Evolutionary conservation across 2,797 vertebrate genomes (phyloP), one percentile per base, ranked within the genome.

Genomic region (Hylomyscus alleni): DNA sequence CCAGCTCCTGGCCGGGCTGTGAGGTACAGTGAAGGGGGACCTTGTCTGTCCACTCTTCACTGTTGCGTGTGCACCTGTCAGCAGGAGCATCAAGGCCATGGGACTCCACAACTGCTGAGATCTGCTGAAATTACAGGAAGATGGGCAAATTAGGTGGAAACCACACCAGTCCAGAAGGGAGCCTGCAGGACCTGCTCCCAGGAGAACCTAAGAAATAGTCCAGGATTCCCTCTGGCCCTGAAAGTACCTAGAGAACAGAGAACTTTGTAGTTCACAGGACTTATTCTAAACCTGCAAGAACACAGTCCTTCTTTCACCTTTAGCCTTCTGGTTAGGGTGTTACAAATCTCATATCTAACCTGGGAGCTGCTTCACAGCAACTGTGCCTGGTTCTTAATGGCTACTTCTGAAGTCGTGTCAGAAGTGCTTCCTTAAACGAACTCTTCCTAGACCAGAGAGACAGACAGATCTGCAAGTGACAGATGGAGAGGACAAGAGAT

Each of bases 341-440:
- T 40, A n/a, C 6, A 85, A 40, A 62, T n/a, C 34, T 13, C 31
- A 40, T 60, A 56, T 10, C 40, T 37, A 62, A 54, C 10, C 75
- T 37, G 80, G 26, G 84, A 54, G 69, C 75, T 89, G 67, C n/a
- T 81, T 73, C 69, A 58, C n/a, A 82, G 19, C 34, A 89, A 69
- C 67, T 65, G 6, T 40, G 54, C 13, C 37, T 17, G 13, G 22
- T 65, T 83, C 50, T 76, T 50, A 62, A 44, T 82, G 29, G 67
- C 19, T 24, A 31, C 31, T 34, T 92, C 78, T 90, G 47, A 94
- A 88, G 40, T 69, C 2, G 12, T 15, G 34, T 31, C 83, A 76
- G 58, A 90, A 40, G 72, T 50, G 14, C 29, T 75, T 90, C 6
- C 69, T 92, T 78, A 87, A 93, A 82, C 37, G 52, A 88, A 24